These are phyloP conservation scores for Heterochromis multidens DNA, from an alignment of 2,113 vertebrate species.

Conservation along the genomic window DNA sequence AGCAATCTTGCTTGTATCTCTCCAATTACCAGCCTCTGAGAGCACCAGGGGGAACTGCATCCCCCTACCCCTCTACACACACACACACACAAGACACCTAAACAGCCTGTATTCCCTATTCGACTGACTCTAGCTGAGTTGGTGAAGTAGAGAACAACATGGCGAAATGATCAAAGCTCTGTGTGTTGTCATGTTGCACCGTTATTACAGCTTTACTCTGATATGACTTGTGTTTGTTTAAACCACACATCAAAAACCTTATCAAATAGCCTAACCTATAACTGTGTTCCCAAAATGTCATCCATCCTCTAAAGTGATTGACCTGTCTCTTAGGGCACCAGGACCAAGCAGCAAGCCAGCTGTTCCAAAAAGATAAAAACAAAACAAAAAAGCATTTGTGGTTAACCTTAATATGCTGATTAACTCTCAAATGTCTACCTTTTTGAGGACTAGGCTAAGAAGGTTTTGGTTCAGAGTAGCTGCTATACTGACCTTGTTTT, in stretches of 20 bases:
- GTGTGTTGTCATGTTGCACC: not conserved
- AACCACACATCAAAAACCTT: not conserved
- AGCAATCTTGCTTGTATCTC: slow-evolving; percentile 37
- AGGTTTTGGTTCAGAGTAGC: not conserved
- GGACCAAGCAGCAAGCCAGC: not conserved
- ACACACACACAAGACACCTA: not conserved
- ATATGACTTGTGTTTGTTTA: not conserved
- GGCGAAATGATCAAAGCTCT: slow-evolving; percentile 4
- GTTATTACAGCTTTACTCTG: not conserved
- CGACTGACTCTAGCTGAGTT: not conserved
- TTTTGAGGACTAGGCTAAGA: not conserved
- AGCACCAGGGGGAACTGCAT: not conserved
- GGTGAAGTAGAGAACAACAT: not conserved
- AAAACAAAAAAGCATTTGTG: accelerated
- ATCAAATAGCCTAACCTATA: not conserved
- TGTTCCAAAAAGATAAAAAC: no score
- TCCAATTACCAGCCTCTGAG: slow-evolving; percentile 54
- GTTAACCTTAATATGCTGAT: not conserved
- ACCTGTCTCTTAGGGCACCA: not conserved
- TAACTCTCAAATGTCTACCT: not conserved
- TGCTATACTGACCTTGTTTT: not conserved
- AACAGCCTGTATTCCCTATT: not conserved
- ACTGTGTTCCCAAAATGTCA: not conserved
- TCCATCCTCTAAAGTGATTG: accelerated
- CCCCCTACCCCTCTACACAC: not conserved